Conservation (phyloP, 1,140 invertebrate genomes). For the Aphidius ervi region DNA sequence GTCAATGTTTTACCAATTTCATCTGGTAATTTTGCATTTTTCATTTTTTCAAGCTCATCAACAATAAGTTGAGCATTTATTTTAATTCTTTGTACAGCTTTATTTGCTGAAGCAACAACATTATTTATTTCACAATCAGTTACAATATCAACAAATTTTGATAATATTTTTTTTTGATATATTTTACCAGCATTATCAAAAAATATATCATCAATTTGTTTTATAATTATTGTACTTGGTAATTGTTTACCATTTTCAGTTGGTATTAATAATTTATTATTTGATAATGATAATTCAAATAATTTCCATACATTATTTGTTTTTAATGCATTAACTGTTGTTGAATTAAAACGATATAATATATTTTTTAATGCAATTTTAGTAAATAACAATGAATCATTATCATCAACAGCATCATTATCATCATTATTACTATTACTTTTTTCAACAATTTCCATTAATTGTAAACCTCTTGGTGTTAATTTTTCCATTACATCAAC, state of each 20-base stretch:
- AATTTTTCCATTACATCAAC: slow-evolving; percentile 47
- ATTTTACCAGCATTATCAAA: slow-evolving; percentile 30
- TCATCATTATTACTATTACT: slow-evolving; percentile 19
- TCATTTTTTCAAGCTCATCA: slow-evolving; percentile 60
- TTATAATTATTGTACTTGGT: slow-evolving; percentile 42
- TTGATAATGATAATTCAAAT: slow-evolving; percentile 36
- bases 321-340: slow-evolving; percentile 42
- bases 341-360: slow-evolving; percentile 42
- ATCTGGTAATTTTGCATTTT: slow-evolving; percentile 39
- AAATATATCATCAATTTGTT: slow-evolving; percentile 58
- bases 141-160: slow-evolving; percentile 43
- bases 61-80: slow-evolving; percentile 63
- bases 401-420: too few relatives aligned
- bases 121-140: slow-evolving; percentile 44
- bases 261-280: slow-evolving; percentile 25
- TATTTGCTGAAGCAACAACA: slow-evolving; percentile 59
- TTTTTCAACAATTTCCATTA: slow-evolving; percentile 26
- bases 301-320: slow-evolving; percentile 41
- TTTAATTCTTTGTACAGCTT: slow-evolving; percentile 66
- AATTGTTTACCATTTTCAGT: slow-evolving; percentile 24
- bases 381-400: slow-evolving; percentile 7
- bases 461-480: slow-evolving; percentile 33
- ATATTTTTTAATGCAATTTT: slow-evolving; percentile 40
- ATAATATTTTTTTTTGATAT: slow-evolving; percentile 41
- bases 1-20: slow-evolving; percentile 15